Percentiles rank a stretch among this genome's conserved stretches.
phyloP scores from a whole-genome alignment of 2,797 vertebrate genomes.

The Smutsia gigantea region DNA sequence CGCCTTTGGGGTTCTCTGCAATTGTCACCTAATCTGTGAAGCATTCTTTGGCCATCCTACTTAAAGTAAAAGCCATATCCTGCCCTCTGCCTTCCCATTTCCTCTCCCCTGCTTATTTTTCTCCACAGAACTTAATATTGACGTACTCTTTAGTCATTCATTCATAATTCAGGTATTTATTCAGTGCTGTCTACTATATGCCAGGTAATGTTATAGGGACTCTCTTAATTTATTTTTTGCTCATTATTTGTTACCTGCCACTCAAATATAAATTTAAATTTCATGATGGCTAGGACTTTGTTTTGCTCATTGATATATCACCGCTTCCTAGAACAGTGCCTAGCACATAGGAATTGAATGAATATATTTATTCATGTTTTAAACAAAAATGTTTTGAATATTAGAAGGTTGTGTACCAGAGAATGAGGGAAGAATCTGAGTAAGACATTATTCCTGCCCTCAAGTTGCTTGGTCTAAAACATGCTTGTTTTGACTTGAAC shows the following conservation, averaged over 20 bases:
- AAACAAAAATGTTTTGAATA: constrained; percentile 19
- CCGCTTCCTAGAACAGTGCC: background rate
- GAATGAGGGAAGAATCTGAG: constrained; percentile 18
- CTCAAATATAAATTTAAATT: constrained; percentile 22
- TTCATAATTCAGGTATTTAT: background rate
- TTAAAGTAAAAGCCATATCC: constrained; percentile 2
- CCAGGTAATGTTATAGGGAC: background rate
- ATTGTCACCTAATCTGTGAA: background rate
- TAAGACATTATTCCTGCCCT: constrained; percentile 24
- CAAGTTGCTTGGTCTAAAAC: constrained; percentile 17
- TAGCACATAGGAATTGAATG: constrained; percentile 6
- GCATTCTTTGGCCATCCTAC: background rate
- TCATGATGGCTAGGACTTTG: background rate
- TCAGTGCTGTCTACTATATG: background rate
- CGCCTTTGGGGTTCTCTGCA: constrained; percentile 2
- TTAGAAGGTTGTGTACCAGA: background rate
- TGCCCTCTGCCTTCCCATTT: background rate
- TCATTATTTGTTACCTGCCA: background rate
- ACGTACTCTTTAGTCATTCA: background rate
- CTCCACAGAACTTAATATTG: background rate
- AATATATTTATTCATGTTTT: constrained; percentile 38
- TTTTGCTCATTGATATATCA: background rate
- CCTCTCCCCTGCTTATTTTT: background rate
- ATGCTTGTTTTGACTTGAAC: background rate
- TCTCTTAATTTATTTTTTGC: background rate